Conservation (phyloP, 2,113 vertebrate species). For the Vicugna pacos region DNA sequence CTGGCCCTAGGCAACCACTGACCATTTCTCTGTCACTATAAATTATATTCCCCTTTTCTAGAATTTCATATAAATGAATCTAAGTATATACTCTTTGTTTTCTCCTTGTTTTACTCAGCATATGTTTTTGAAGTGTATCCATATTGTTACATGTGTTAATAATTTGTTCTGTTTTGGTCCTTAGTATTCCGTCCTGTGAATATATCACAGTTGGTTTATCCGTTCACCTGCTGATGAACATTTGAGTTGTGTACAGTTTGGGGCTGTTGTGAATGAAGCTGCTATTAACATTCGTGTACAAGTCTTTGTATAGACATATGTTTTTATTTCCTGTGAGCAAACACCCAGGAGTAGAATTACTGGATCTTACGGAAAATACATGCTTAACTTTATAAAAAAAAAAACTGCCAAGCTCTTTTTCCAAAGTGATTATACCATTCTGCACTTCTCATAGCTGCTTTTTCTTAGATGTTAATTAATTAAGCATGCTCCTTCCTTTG, state of each 20-base stretch:
- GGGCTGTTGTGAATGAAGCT: neutral
- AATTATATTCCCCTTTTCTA: neutral
- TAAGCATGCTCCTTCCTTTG: conserved; percentile 26
- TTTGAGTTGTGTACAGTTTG: neutral
- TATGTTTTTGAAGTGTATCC: neutral
- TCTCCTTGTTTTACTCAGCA: neutral
- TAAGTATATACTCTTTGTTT: neutral
- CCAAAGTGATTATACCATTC: neutral
- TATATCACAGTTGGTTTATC: neutral
- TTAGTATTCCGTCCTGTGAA: neutral
- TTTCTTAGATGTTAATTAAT: conserved; percentile 37
- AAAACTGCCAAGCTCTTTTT: neutral
- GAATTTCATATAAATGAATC: neutral
- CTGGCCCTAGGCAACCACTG: neutral
- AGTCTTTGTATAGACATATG: neutral
- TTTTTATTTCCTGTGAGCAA: neutral
- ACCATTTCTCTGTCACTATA: neutral
- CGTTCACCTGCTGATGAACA: neutral
- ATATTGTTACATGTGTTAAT: neutral
- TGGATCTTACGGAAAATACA: neutral
- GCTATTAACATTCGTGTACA: neutral
- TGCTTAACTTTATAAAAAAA: neutral
- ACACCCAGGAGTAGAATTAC: neutral
- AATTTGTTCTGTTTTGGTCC: neutral
- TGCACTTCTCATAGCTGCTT: neutral